A percentile compares a stretch with the other conserved stretches of the same genome.
Evolutionary conservation across 1,140 invertebrate species (phyloP).

Genomic region (Watersipora subatra): DNA sequence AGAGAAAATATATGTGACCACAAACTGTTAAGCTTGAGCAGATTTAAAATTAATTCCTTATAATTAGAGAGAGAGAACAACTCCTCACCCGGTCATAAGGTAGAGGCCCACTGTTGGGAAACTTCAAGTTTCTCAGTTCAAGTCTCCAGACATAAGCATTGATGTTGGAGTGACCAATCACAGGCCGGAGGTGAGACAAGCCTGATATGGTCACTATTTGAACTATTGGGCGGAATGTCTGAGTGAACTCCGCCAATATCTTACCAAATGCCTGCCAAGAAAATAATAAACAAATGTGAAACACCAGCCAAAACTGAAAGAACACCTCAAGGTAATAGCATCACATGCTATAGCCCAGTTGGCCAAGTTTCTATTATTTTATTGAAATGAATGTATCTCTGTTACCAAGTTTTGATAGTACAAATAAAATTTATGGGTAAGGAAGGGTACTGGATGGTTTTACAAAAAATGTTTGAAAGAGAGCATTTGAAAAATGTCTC

Average conservation of each 20-base stretch:
- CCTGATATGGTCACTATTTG: slow-evolving; percentile 84
- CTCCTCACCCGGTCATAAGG: slow-evolving; percentile 67
- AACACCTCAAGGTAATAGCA: too few species aligned
- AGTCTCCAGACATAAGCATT: slow-evolving; percentile 63
- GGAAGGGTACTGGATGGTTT: too few species aligned
- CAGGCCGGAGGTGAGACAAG: slow-evolving; percentile 73
- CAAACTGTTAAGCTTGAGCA: background rate
- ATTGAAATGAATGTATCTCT: too few species aligned
- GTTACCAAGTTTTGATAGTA: too few species aligned
- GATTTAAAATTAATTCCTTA: too few species aligned
- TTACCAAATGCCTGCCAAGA: slow-evolving; percentile 59
- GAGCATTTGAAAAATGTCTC: too few species aligned
- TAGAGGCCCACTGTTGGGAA: slow-evolving; percentile 74
- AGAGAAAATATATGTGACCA: too few species aligned
- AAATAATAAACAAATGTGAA: slow-evolving; percentile 5
- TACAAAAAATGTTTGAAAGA: too few species aligned
- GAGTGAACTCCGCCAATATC: slow-evolving; percentile 72
- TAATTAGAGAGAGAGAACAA: too few species aligned
- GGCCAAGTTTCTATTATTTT: too few species aligned
- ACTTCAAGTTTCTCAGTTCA: slow-evolving; percentile 70
- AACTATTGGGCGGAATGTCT: slow-evolving; percentile 75
- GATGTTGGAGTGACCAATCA: slow-evolving; percentile 75
- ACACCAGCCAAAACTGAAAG: background rate
- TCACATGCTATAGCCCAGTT: too few species aligned
- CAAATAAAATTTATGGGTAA: too few species aligned